These are phyloP conservation scores for Caenorhabditis sp. DNA, from an alignment of 2,888 invertebrate species.

Conservation along the genomic window DNA sequence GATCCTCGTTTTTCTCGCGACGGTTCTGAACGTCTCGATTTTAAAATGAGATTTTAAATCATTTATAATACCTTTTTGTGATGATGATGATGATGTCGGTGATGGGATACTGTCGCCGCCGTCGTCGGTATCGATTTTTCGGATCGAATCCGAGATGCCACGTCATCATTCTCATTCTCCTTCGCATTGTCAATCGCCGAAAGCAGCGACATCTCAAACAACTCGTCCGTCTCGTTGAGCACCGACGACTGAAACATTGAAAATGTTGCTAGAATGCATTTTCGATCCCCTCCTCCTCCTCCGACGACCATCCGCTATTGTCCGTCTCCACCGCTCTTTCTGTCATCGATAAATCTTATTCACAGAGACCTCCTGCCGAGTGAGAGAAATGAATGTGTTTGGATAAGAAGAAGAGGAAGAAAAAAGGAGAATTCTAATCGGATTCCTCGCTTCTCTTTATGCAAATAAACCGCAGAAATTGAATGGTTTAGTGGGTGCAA, in stretches of 20 bases:
- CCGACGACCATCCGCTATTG: not conserved
- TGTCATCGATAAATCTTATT: constrained; percentile 42
- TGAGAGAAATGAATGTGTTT: constrained; percentile 24
- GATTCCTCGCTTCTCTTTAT: too few relatives aligned
- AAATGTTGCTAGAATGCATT: too few relatives aligned
- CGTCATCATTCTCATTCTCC: constrained; percentile 8
- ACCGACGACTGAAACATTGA: constrained; percentile 7
- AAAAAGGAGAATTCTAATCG: constrained; percentile 14
- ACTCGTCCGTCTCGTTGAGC: constrained; percentile 40
- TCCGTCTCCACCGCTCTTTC: not conserved
- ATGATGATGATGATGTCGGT: constrained; percentile 40
- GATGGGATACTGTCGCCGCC: constrained; percentile 15
- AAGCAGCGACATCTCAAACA: constrained; percentile 33
- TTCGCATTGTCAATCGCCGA: not conserved
- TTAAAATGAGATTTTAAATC: not conserved
- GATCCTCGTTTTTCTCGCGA: constrained; percentile 67
- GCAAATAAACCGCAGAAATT: too few relatives aligned
- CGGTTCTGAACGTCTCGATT: constrained; percentile 51
- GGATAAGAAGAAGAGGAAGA: constrained; percentile 9
- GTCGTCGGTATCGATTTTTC: constrained; percentile 41
- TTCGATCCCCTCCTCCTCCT: not conserved
- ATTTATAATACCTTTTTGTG: constrained; percentile 19
- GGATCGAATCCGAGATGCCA: constrained; percentile 13
- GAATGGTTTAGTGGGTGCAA: too few relatives aligned
- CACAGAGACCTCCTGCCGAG: constrained; percentile 31